Percentiles rank a stretch among this genome's conserved stretches.
These are phyloP conservation scores for Amorpha juglandis DNA, from an alignment of 2,888 invertebrate species.

Conservation along the genomic window DNA sequence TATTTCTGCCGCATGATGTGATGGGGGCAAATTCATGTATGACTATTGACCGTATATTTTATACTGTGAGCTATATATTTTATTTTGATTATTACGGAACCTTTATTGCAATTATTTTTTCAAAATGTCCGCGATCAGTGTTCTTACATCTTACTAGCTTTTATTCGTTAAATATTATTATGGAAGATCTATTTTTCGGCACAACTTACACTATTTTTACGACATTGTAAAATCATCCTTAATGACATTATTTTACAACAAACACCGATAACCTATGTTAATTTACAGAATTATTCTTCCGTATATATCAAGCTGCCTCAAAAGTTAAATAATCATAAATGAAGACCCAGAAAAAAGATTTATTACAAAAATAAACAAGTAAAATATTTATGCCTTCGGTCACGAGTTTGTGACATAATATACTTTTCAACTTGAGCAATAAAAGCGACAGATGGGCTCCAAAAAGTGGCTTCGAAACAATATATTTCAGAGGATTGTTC, in stretches of 20 bases:
- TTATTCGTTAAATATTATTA: too few species aligned
- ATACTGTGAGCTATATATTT: too few species aligned
- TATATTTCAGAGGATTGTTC: constrained; percentile 13
- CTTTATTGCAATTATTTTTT: too few species aligned
- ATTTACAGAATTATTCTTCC: not conserved
- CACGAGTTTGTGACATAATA: constrained; percentile 26
- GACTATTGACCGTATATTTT: too few species aligned
- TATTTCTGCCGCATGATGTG: too few species aligned
- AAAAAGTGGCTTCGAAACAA: constrained; percentile 38
- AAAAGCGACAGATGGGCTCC: constrained; percentile 47
- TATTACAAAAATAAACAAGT: constrained; percentile 4
- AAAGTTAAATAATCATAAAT: not conserved
- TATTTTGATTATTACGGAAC: too few species aligned
- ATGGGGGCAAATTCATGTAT: too few species aligned
- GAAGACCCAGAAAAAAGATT: not conserved
- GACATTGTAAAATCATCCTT: not conserved
- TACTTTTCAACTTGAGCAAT: constrained; percentile 42
- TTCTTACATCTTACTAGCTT: too few species aligned
- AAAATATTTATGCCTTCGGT: constrained; percentile 18
- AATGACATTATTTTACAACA: not conserved
- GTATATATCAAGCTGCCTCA: not conserved
- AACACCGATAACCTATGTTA: not conserved
- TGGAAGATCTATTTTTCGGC: too few species aligned
- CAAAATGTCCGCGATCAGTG: too few species aligned
- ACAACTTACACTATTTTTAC: too few species aligned